Conservation (phyloP, 2,113 vertebrate genomes). For the Labeo catla region DNA sequence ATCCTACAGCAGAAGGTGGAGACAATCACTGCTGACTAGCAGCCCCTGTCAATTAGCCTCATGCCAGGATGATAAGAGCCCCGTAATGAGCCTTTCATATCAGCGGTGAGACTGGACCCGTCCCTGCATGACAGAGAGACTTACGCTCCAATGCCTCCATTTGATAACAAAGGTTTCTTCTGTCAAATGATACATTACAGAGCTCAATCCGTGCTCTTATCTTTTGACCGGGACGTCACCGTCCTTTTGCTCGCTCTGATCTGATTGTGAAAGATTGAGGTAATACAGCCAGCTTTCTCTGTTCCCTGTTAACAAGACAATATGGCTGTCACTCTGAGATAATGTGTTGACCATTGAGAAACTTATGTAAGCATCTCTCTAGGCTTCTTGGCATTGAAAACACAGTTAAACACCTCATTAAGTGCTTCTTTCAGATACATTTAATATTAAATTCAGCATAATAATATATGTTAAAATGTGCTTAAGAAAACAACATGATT, state of each 20-base stretch:
- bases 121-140: conserved; percentile 79
- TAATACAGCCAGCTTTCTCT: conserved; percentile 20
- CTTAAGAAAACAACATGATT: background rate
- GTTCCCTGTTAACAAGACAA: conserved; percentile 26
- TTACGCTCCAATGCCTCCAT: conserved; percentile 81
- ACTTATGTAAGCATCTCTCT: background rate
- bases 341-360: conserved; percentile 13
- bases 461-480: background rate
- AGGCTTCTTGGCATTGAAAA: background rate
- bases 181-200: conserved; percentile 91
- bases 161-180: conserved; percentile 88
- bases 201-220: conserved; percentile 62
- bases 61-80: conserved; percentile 88
- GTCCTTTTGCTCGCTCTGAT: background rate
- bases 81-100: conserved; percentile 93
- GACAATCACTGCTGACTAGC: conserved; percentile 81
- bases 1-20: conserved; percentile 78
- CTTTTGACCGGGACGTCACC: conserved; percentile 27
- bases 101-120: conserved; percentile 78
- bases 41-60: conserved; percentile 88
- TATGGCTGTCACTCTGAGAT: conserved; percentile 7
- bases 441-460: background rate
- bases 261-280: background rate
- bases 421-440: background rate
- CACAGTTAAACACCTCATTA: background rate